Base-by-base conservation (phyloP, 2,797 vertebrate genomes). In the Todus mexicanus region DNA sequence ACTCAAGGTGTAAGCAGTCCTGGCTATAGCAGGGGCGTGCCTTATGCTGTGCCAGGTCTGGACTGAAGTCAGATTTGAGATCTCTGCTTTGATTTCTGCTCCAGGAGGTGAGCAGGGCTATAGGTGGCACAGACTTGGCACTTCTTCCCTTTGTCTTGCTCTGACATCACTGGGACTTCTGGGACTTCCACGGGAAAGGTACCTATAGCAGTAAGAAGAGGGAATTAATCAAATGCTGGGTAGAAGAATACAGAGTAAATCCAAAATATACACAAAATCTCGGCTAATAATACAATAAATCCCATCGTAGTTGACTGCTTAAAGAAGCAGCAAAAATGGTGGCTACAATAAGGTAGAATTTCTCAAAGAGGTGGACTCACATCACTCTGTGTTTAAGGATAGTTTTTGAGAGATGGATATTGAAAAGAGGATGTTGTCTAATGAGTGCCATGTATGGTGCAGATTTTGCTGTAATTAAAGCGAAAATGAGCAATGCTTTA, bases 391-490 rank as follows among this genome's bases (percentile, higher is more conserved):
- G 43, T 20, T 89, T 18, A 13, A 35, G 59, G 69, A 27, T 3
- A 8, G 50, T 13, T 68, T 85, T 71, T 56, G 63, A 70, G 72
- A 87, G 76, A 40, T 10, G 64, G 51, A 0, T 25, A 4, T 0
- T 71, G 68, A 51, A 75, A 61, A 40, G 11, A 66, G 45, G 65
- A 38, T 75, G 53, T 20, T 92, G 89, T 37, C 74, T 83, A 76
- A 88, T 84, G 79, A 82, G 51, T 35, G 25, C 77, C 60, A 16
- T 6, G 59, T 22, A 51, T 26, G n/a, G 56, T 45, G 40, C 83
- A 70, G 72, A 66, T 95, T 92, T 94, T 1, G 0, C 66, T 87
- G 88, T 94, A 96, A 97, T 97, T 96, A 97, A 95, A 96, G 93
- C 87, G 90, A 93, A 95, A 94, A 92, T 71, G 87, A 96, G 94